phyloP scores from a whole-genome alignment of 2,113 vertebrate genomes.

The Calonectris borealis region DNA sequence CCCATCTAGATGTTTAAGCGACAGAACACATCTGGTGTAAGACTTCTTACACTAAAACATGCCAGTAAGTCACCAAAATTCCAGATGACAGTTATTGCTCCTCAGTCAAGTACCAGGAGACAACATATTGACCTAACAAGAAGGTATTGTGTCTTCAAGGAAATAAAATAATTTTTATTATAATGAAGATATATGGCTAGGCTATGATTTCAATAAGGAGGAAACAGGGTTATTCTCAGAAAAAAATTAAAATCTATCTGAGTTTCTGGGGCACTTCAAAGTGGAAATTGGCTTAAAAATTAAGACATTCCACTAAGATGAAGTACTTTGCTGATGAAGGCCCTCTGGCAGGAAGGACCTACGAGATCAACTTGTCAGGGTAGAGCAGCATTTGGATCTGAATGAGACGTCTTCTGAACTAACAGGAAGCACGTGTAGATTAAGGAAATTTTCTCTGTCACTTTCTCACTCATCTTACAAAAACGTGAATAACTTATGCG shows the following conservation, averaged over 20 bases:
- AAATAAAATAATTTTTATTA: background rate
- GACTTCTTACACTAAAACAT: background rate
- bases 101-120: background rate
- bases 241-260: background rate
- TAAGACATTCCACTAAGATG: background rate
- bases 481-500: accelerated
- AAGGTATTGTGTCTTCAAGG: background rate
- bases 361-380: background rate
- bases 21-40: background rate
- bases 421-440: background rate
- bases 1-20: background rate
- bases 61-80: background rate
- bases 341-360: background rate
- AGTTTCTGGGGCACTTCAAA: background rate
- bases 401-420: background rate
- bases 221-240: background rate
- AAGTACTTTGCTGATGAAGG: background rate
- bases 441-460: background rate
- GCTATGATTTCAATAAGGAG: background rate
- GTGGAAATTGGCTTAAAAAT: background rate
- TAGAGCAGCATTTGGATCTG: background rate
- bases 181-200: background rate
- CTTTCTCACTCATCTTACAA: background rate
- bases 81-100: background rate
- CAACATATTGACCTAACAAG: background rate